Evolutionary conservation across 2,888 invertebrate genomes (phyloP).

Genomic region (Acleris laterana): DNA sequence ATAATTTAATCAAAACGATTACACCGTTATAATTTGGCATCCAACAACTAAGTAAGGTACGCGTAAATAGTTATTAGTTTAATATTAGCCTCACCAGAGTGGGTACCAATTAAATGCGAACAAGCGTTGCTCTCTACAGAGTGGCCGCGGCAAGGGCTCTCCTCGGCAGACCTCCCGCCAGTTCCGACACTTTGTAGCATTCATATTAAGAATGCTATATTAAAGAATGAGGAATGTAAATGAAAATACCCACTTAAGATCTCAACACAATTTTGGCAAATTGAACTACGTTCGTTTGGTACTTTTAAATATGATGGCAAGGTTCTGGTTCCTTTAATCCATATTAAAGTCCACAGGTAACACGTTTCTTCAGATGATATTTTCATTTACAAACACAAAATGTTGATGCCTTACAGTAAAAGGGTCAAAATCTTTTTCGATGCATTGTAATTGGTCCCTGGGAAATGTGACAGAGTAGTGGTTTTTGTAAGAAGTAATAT

Average conservation of each 20-base stretch:
- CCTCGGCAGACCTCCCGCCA: conserved; percentile 29
- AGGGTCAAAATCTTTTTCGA: too few relatives aligned
- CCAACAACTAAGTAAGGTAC: conserved; percentile 63
- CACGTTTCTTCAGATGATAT: conserved; percentile 8
- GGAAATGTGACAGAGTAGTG: too few relatives aligned
- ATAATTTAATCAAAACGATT: conserved; percentile 46
- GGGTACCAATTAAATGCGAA: conserved; percentile 68
- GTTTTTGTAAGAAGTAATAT: too few relatives aligned
- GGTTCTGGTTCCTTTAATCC: too few relatives aligned
- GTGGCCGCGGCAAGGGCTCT: conserved; percentile 44
- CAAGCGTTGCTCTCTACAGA: conserved; percentile 60
- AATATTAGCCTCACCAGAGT: conserved; percentile 64
- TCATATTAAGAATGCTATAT: conserved; percentile 26
- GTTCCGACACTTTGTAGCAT: conserved; percentile 12
- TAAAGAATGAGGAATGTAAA: conserved; percentile 7
- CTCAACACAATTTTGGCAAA: conserved; percentile 12
- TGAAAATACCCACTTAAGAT: conserved; percentile 12
- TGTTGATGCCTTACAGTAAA: conserved; percentile 43
- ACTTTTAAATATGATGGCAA: not conserved
- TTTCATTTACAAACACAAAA: conserved; percentile 29
- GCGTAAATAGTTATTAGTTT: conserved; percentile 53
- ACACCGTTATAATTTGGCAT: conserved; percentile 77
- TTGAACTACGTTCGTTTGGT: not conserved
- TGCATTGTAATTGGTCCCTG: too few relatives aligned
- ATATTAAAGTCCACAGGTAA: not conserved